Base-by-base conservation (phyloP, 35 echinoderm and acorn worm species). In the Ophiothrix spiculata region DNA sequence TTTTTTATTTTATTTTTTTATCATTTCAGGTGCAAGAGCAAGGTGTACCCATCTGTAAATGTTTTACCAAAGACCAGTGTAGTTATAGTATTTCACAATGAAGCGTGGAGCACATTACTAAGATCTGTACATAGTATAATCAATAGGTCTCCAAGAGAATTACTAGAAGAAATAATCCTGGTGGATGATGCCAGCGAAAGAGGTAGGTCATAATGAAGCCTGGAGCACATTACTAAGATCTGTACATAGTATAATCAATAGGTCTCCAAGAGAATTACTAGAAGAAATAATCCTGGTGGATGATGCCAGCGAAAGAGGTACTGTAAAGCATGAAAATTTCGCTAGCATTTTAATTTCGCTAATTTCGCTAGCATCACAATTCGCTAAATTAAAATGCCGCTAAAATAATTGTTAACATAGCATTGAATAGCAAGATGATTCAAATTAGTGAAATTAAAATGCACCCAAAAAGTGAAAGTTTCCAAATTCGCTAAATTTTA, bases 171-270 rank as follows among this genome's bases (percentile, higher is more conserved):
- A 36, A 86, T 92, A 15, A 75, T 92, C 21, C 78, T 92, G 11
- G 84, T 92, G n/a, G 90, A 92, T 32, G 90, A 92, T 77, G 90
- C 90, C 38, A 92, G 90, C n/a, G n/a, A n/a, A n/a, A n/a, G n/a
- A n/a, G n/a, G n/a, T n/a, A n/a, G n/a, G n/a, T n/a, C 86, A 88
- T 42, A 89, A 93, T 77, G 91, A 93, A 46, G 86, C 91, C 8
- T 93, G 91, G 91, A 89, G 86, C 56, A 93, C 91, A 0, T 73
- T 93, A 23, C 75, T 93, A 63, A 74, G 91, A 3, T 82, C 74
- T 23, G 82, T 89, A 15, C 91, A 93, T 75, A 93, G 91, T 76
- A 89, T 93, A 39, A 93, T 93, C 74, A 93, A 93, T 56, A 39
- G 91, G 35, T 93, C 91, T 21, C 91, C 91, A 35, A 41, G 86